phyloP scores from a whole-genome alignment of 2,797 vertebrate species.

The Prionace glauca region DNA sequence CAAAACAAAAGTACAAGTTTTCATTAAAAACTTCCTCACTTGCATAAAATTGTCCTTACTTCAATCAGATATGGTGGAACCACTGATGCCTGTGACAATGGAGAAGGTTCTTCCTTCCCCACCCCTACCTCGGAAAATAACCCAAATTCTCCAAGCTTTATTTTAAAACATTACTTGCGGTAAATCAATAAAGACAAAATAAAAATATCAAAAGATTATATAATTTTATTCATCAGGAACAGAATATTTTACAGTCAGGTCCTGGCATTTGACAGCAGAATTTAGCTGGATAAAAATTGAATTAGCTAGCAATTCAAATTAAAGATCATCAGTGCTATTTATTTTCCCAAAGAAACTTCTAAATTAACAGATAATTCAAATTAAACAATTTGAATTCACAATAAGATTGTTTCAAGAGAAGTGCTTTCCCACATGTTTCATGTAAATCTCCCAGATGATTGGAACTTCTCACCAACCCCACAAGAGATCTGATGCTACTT shows the following conservation, averaged over 20 bases:
- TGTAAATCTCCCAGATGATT: neutral
- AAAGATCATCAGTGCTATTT: neutral
- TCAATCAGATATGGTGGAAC: neutral
- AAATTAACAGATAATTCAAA: neutral
- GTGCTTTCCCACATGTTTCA: neutral
- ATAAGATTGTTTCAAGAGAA: neutral
- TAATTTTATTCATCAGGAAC: neutral
- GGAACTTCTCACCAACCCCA: neutral
- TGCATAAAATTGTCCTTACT: neutral
- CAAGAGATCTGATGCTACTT: neutral
- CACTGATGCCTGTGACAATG: no score
- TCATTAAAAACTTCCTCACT: neutral
- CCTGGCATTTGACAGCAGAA: neutral
- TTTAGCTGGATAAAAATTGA: neutral
- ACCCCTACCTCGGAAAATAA: neutral
- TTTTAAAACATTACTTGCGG: no score
- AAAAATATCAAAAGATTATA: neutral
- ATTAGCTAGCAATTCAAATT: neutral
- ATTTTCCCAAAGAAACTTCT: neutral
- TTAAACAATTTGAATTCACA: neutral
- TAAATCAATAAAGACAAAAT: neutral
- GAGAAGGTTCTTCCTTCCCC: neutral
- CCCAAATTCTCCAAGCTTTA: neutral
- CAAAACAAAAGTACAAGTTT: constrained; percentile 42
- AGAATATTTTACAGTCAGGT: neutral